These are phyloP conservation scores for Patiria miniata DNA, from an alignment of 35 echinoderm and acorn worm species.

Conservation along the genomic window DNA sequence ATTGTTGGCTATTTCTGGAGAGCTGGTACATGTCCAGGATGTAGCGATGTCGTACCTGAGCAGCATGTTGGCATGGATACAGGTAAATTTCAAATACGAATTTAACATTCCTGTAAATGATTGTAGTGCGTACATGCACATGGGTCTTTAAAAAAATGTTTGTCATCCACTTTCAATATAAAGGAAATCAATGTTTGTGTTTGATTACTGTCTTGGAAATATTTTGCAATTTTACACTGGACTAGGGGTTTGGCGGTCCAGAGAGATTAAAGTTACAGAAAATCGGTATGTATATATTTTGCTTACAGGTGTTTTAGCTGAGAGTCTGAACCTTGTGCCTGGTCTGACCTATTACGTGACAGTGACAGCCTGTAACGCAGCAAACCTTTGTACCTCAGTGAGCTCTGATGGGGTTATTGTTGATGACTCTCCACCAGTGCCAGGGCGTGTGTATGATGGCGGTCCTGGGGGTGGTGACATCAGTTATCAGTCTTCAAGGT, in stretches of 20 bases:
- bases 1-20: constrained; percentile 36
- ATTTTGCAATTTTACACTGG: too few species aligned
- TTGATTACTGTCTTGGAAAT: too few species aligned
- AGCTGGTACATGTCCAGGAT: constrained; percentile 23
- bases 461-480: too few species aligned
- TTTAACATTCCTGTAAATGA: too few species aligned
- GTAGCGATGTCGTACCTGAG: constrained; percentile 21
- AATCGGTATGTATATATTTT: background rate
- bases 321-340: background rate
- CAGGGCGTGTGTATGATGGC: constrained; percentile 42
- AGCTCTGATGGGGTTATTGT: constrained; percentile 34
- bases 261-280: too few species aligned
- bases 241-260: too few species aligned
- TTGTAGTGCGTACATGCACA: too few species aligned
- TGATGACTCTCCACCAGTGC: constrained; percentile 32
- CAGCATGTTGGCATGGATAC: constrained; percentile 32
- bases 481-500: too few species aligned
- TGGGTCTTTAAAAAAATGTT: too few species aligned
- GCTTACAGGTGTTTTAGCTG: background rate
- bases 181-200: too few species aligned
- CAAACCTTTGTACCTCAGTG: constrained; percentile 33
- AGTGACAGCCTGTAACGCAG: constrained; percentile 25
- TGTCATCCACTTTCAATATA: too few species aligned
- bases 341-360: constrained; percentile 37
- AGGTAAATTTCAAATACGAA: background rate